These are phyloP conservation scores for Cryptoblepharus egeriae DNA, from an alignment of 2,797 vertebrate species.

Conservation along the genomic window DNA sequence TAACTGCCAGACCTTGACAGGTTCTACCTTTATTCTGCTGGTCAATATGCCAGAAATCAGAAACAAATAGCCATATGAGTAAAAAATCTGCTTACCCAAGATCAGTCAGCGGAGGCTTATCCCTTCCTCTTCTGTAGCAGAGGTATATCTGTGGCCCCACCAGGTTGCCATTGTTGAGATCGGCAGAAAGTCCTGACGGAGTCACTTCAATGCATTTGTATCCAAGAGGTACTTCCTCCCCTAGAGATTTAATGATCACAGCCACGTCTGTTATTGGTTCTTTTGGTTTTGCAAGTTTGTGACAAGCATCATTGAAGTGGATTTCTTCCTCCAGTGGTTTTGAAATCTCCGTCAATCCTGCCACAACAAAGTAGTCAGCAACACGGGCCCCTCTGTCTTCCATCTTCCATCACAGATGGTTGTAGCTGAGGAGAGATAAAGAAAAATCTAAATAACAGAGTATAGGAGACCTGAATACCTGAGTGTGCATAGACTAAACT, in stretches of 20 bases:
- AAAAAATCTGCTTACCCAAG: constrained; percentile 85
- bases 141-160: constrained; percentile 95
- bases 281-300: constrained; percentile 89
- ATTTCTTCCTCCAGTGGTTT: constrained; percentile 96
- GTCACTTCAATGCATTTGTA: constrained; percentile 92
- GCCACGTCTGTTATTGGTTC: constrained; percentile 96
- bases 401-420: constrained; percentile 91
- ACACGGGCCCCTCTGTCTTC: constrained; percentile 98
- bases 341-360: constrained; percentile 91
- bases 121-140: constrained; percentile 94
- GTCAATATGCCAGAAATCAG: not conserved
- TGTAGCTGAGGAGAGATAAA: constrained; percentile 69
- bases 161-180: constrained; percentile 95
- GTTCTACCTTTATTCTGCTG: not conserved
- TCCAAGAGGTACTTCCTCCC: constrained; percentile 92
- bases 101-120: constrained; percentile 97
- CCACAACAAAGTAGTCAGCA: constrained; percentile 98
- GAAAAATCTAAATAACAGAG: not conserved
- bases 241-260: constrained; percentile 93
- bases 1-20: too few species aligned
- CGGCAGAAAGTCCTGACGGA: constrained; percentile 92
- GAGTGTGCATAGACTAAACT: not conserved
- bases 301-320: constrained; percentile 90
- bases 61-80: not conserved
- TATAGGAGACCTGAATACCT: not conserved